These are phyloP conservation scores for Oxytorus armatus DNA, from an alignment of 2,888 invertebrate species.

Conservation along the genomic window DNA sequence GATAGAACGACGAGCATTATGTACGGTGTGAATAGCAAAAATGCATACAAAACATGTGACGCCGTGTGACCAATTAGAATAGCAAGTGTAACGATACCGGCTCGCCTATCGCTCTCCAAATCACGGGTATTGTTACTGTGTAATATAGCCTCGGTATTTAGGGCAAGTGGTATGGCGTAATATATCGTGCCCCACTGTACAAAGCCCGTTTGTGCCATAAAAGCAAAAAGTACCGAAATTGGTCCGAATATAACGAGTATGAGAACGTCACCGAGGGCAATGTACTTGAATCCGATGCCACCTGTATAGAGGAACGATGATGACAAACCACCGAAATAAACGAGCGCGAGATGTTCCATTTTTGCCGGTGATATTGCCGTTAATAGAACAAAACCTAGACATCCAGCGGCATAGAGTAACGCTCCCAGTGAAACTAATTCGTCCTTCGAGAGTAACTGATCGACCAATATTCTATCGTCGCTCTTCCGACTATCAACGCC, in stretches of 20 bases:
- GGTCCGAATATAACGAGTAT: slow-evolving; percentile 97
- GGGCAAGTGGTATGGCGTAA: slow-evolving; percentile 96
- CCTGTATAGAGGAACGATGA: slow-evolving; percentile 98
- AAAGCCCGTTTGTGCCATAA: slow-evolving; percentile 95
- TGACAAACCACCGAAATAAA: slow-evolving; percentile 97
- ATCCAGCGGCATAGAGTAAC: slow-evolving; percentile 94
- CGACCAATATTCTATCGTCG: slow-evolving; percentile 97
- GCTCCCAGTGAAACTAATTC: slow-evolving; percentile 95
- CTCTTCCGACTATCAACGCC: slow-evolving; percentile 96
- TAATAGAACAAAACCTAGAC: slow-evolving; percentile 92
- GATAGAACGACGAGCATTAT: slow-evolving; percentile 94
- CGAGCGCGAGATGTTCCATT: slow-evolving; percentile 97
- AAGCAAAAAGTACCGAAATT: slow-evolving; percentile 96
- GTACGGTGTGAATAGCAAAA: slow-evolving; percentile 95
- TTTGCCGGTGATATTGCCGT: slow-evolving; percentile 94
- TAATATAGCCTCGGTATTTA: slow-evolving; percentile 97
- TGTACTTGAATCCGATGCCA: slow-evolving; percentile 97
- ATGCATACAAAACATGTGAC: slow-evolving; percentile 95
- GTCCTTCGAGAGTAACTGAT: slow-evolving; percentile 93
- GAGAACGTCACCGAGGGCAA: slow-evolving; percentile 96
- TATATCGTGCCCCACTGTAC: slow-evolving; percentile 96
- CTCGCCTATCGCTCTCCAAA: slow-evolving; percentile 93
- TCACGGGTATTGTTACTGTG: slow-evolving; percentile 98
- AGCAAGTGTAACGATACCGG: slow-evolving; percentile 97
- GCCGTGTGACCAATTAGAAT: slow-evolving; percentile 96